Evolutionary conservation across 2,888 invertebrate species (phyloP), one percentile per base, ranked within the genome.

Genomic region (Patella caerulea): DNA sequence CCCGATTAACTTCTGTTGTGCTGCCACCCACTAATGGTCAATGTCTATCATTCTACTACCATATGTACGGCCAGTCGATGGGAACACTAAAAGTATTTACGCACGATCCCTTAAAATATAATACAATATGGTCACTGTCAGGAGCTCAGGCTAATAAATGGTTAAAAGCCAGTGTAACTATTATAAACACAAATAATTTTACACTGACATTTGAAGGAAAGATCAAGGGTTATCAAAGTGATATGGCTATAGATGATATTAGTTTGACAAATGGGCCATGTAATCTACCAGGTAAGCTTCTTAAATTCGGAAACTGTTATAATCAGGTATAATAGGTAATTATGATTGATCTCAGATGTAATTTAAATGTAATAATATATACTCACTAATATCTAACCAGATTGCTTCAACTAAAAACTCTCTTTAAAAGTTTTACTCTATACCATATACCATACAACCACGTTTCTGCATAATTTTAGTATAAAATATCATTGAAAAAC

Each of bases 171-270:
- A 83, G 87, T 70, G 85, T 86, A 17, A 79, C 81, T 1, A 73
- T 85, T 52, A 83, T 82, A 34, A 79, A 81, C 19, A 78, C 76
- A 29, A 52, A 78, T 52, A 85, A 83, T 74, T 89, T 83, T 80
- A 80, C 79, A 0, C 71, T 90, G 17, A 80, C 83, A 78, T 89
- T 90, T 84, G 89, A 89, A 74, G 90, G 87, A 59, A 82, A 86
- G 29, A 82, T 87, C 7, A 88, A 55, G 7, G 86, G 86, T 14
- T 85, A 83, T 78, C 69, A 73, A 15, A 83, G 89, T 78, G 89
- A 89, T 73, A 87, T 90, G 55, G 88, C 89, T 34, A 86, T 91
- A 76, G 90, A 91, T 83, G 90, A 90, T 79, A 78, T 91, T 52
- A 81, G 81, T 17, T 82, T 89, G 56, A 83, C 78, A n/a, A 76